Conservation (phyloP, 2,113 vertebrate species). For the Callipepla squamata region DNA sequence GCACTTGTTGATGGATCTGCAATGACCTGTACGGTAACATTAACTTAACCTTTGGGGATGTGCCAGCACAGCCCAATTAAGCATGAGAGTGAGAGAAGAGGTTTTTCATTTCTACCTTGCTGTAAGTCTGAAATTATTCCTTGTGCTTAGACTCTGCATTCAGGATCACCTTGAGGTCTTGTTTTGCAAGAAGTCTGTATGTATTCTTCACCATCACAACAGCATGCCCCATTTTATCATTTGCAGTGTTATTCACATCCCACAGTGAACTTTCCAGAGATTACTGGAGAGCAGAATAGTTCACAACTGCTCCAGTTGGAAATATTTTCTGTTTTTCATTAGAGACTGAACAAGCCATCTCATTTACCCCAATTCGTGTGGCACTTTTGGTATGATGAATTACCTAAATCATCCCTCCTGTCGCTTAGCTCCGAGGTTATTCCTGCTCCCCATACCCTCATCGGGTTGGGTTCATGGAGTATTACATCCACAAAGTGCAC, state of each 20-base stretch:
- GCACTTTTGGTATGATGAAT: background rate
- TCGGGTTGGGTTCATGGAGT: background rate
- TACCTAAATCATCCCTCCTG: background rate
- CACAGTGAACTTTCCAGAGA: background rate
- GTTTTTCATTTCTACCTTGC: rapidly evolving
- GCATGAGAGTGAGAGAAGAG: background rate
- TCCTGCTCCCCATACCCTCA: background rate
- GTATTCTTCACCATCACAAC: rapidly evolving
- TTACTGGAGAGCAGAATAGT: background rate
- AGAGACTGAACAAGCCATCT: background rate
- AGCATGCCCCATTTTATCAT: rapidly evolving
- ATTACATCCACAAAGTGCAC: background rate
- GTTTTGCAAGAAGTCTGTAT: background rate
- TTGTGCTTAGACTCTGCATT: background rate
- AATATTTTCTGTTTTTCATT: background rate
- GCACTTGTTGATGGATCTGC: background rate
- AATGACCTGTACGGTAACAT: background rate
- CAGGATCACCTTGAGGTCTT: background rate
- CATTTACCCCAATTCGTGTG: background rate
- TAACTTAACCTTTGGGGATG: background rate
- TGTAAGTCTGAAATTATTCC: background rate
- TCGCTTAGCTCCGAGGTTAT: rapidly evolving
- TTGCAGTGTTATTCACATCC: background rate
- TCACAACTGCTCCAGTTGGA: background rate
- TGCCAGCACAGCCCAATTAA: background rate